Evolutionary conservation across 2,888 invertebrate species (phyloP).

Genomic region (Nebria brevicollis): DNA sequence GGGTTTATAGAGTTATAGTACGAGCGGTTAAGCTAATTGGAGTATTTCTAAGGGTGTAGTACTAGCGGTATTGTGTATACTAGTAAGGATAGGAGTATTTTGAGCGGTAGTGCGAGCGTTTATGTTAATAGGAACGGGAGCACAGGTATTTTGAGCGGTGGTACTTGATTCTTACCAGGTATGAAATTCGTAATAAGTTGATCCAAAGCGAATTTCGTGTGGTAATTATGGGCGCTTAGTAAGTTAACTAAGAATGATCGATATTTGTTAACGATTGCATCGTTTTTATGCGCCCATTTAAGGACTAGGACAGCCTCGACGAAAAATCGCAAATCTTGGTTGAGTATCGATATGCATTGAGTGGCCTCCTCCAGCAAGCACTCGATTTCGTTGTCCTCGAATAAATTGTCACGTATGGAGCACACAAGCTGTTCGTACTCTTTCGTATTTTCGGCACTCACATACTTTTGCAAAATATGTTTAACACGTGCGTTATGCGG

Average conservation of each 20-base stretch:
- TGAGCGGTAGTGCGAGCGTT: too few relatives aligned
- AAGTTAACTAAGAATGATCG: constrained; percentile 74
- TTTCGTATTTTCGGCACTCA: constrained; percentile 59
- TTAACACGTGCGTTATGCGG: constrained; percentile 64
- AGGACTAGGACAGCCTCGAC: constrained; percentile 70
- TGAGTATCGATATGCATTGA: constrained; percentile 69
- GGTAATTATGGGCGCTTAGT: constrained; percentile 74
- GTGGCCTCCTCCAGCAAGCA: constrained; percentile 67
- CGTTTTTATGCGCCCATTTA: constrained; percentile 67
- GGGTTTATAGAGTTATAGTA: too few relatives aligned
- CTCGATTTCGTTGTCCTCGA: constrained; percentile 69
- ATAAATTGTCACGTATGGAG: constrained; percentile 64
- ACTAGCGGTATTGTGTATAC: too few relatives aligned
- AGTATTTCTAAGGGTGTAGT: too few relatives aligned
- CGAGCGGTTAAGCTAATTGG: too few relatives aligned
- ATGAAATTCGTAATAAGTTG: constrained; percentile 71
- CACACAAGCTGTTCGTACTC: constrained; percentile 66
- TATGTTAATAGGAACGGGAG: too few relatives aligned
- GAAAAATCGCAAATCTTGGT: constrained; percentile 67
- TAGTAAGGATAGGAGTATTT: too few relatives aligned
- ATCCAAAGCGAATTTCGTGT: constrained; percentile 70
- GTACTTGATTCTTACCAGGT: constrained; percentile 61
- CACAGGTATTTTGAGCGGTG: too few relatives aligned
- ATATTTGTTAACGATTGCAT: constrained; percentile 67
- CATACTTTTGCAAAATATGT: constrained; percentile 62